These are phyloP conservation scores for Oreortyx pictus DNA, from an alignment of 2,797 vertebrate species.

Conservation along the genomic window DNA sequence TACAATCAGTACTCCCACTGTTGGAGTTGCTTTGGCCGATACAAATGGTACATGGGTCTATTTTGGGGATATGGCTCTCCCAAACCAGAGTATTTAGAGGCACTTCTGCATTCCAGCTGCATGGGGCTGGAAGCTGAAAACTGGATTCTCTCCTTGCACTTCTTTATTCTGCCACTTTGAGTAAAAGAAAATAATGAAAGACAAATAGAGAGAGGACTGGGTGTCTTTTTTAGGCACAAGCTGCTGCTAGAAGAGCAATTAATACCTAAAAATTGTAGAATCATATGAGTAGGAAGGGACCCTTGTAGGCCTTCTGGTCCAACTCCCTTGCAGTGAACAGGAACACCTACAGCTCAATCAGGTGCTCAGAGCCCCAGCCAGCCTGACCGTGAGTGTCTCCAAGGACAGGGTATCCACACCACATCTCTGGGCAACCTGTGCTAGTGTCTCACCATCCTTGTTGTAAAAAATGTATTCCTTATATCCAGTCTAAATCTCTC, in stretches of 20 bases:
- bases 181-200: not conserved
- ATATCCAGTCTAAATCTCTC: too few relatives aligned
- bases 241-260: not conserved
- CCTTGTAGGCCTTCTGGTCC: too few relatives aligned
- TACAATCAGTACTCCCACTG: fast-evolving
- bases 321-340: too few relatives aligned
- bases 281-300: too few relatives aligned
- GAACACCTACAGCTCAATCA: too few relatives aligned
- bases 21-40: not conserved
- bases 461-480: too few relatives aligned
- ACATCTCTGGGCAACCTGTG: too few relatives aligned
- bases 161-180: not conserved
- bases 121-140: not conserved
- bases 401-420: too few relatives aligned
- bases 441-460: too few relatives aligned
- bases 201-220: not conserved
- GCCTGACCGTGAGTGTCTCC: too few relatives aligned
- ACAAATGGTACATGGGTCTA: fast-evolving
- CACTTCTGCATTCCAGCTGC: not conserved
- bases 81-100: not conserved
- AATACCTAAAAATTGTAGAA: not conserved
- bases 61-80: not conserved
- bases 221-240: not conserved
- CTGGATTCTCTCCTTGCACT: fast-evolving
- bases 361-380: too few relatives aligned